Conservation (phyloP, 2,113 vertebrate genomes). For the Eurystomus gularis region DNA sequence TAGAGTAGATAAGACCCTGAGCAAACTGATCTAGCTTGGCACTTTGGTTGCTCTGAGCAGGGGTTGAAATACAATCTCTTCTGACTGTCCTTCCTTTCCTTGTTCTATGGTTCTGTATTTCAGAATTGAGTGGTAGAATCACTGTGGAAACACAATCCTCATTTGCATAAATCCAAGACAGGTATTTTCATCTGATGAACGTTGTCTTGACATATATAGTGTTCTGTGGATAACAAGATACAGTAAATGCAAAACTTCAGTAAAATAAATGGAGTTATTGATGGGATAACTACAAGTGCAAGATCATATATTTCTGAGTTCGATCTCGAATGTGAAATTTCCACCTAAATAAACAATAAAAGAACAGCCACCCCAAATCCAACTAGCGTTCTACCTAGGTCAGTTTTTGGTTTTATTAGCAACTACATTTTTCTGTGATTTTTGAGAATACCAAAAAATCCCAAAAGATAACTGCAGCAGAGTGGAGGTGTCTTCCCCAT, state of each 20-base stretch:
- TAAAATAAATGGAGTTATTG: not conserved
- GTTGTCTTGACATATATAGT: not conserved
- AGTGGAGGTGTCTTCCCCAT: not conserved
- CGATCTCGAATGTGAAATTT: not conserved
- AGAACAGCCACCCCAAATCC: not conserved
- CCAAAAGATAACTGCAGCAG: not conserved
- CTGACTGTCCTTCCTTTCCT: not conserved
- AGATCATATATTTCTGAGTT: not conserved
- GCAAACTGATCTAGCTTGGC: not conserved
- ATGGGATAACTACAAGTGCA: not conserved
- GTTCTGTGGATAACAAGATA: not conserved
- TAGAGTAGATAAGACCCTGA: not conserved
- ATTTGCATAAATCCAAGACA: not conserved
- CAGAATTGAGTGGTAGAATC: not conserved
- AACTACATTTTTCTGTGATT: not conserved
- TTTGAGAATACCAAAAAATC: not conserved
- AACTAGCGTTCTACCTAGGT: not conserved
- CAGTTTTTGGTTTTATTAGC: not conserved
- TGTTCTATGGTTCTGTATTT: not conserved
- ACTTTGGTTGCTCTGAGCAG: not conserved
- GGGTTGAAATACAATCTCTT: not conserved
- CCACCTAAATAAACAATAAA: not conserved
- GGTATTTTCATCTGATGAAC: not conserved
- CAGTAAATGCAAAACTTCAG: not conserved
- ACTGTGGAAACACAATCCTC: not conserved